phyloP scores from a whole-genome alignment of 2,888 invertebrate genomes.

The Drosophila quinaria region DNA sequence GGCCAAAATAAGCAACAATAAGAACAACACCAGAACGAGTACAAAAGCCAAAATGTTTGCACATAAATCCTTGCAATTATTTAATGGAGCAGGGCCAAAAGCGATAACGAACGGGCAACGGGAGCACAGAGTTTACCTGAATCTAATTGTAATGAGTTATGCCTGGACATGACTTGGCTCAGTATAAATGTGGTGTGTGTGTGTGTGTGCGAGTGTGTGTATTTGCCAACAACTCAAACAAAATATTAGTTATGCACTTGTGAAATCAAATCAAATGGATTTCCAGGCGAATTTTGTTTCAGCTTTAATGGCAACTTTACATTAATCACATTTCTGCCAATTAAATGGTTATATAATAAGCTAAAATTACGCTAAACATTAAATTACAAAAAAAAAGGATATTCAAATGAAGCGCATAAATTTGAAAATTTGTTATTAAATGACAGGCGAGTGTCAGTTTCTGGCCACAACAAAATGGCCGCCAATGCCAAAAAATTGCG shows the following conservation, averaged over 20 bases:
- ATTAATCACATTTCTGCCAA: constrained; percentile 55
- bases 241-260: constrained; percentile 48
- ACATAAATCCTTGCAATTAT: constrained; percentile 77
- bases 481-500: constrained; percentile 74
- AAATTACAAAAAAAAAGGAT: constrained; percentile 24
- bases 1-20: constrained; percentile 30
- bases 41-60: constrained; percentile 65
- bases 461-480: constrained; percentile 76
- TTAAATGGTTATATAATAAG: constrained; percentile 39
- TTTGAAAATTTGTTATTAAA: constrained; percentile 38
- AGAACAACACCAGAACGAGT: constrained; percentile 22
- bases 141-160: constrained; percentile 79
- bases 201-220: constrained; percentile 2
- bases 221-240: constrained; percentile 34
- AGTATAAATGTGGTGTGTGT: constrained; percentile 14
- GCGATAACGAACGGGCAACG: constrained; percentile 63
- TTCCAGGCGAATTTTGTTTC: constrained; percentile 23
- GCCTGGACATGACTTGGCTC: constrained; percentile 52
- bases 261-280: constrained; percentile 44
- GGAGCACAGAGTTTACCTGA: constrained; percentile 34
- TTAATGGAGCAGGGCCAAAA: constrained; percentile 65
- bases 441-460: constrained; percentile 72
- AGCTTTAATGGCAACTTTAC: neutral
- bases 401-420: constrained; percentile 36
- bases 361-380: neutral